Conservation (phyloP, 2,113 vertebrate genomes). For the Rhinoptilus africanus region DNA sequence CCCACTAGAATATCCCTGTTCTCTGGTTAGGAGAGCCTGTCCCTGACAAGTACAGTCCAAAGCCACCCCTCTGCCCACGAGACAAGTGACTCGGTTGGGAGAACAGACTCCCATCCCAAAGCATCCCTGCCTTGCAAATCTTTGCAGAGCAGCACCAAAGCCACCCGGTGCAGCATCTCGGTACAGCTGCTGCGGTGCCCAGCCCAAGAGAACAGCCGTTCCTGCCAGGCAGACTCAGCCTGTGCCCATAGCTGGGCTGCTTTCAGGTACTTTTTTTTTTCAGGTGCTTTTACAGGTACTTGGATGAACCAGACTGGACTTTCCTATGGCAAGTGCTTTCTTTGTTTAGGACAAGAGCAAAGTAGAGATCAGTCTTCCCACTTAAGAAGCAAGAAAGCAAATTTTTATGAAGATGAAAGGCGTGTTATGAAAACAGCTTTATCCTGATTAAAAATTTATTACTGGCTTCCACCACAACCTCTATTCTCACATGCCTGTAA, state of each 20-base stretch:
- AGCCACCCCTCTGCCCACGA: neutral
- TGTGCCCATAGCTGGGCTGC: neutral
- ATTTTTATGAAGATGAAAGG: neutral
- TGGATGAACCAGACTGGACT: neutral
- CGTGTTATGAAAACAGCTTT: neutral
- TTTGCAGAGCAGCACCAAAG: neutral
- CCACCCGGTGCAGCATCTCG: neutral
- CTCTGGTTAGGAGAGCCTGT: neutral
- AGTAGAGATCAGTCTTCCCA: neutral
- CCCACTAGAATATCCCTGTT: neutral
- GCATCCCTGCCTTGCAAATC: no score
- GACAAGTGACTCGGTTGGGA: neutral
- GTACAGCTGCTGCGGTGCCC: rapidly evolving
- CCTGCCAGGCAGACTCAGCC: neutral
- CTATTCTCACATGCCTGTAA: neutral
- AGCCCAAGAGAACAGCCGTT: neutral
- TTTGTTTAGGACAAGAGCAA: neutral
- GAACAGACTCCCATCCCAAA: neutral
- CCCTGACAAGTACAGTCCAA: neutral
- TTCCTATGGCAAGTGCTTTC: neutral
- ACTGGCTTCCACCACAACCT: neutral
- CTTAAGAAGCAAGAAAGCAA: neutral
- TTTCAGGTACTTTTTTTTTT: rapidly evolving
- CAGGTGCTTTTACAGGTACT: neutral
- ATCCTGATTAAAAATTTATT: neutral